Evolutionary conservation across 2,797 vertebrate genomes (phyloP).

Genomic region (Leucoraja ocellata): DNA sequence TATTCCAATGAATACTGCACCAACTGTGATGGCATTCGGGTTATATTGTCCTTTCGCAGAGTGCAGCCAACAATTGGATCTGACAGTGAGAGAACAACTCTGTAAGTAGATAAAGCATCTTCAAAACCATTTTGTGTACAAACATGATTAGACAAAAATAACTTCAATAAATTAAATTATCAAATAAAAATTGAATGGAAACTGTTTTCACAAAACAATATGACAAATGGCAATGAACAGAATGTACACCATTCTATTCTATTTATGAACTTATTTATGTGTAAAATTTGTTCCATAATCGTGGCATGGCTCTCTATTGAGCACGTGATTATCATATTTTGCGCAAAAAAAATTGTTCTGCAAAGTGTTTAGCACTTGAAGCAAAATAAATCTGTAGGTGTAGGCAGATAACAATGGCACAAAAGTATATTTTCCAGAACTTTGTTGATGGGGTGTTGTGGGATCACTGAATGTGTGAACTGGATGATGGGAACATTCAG

Average conservation of each 20-base stretch:
- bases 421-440: too few relatives aligned
- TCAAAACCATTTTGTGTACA: neutral
- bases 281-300: neutral
- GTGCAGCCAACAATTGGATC: neutral
- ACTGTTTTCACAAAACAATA: neutral
- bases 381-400: neutral
- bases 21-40: neutral
- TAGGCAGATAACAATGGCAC: too few relatives aligned
- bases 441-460: too few relatives aligned
- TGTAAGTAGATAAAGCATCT: neutral
- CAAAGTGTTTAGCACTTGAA: neutral
- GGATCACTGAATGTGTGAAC: too few relatives aligned
- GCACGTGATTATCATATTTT: neutral
- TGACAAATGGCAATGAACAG: neutral
- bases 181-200: neutral
- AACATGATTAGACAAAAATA: neutral
- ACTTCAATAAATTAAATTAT: slow-evolving; percentile 6
- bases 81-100: neutral
- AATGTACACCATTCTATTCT: neutral
- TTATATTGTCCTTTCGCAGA: neutral
- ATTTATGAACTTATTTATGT: neutral
- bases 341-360: neutral
- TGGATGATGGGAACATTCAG: too few relatives aligned
- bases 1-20: neutral
- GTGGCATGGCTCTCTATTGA: neutral